Evolutionary conservation across 2,113 vertebrate species (phyloP).

Genomic region (Procavia capensis): DNA sequence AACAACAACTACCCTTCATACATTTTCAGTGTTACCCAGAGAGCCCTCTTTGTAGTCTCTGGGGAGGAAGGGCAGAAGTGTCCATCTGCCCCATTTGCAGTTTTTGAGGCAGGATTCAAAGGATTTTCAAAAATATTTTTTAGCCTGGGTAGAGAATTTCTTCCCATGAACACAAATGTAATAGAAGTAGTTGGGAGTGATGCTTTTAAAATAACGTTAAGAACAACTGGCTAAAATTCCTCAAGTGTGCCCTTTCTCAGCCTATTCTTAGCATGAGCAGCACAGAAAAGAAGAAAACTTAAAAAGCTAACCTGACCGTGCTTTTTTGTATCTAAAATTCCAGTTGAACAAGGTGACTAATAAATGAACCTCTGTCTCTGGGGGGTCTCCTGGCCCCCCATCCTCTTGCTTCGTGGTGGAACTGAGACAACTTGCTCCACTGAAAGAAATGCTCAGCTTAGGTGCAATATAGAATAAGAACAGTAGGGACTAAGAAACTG

Average conservation of each 20-base stretch:
- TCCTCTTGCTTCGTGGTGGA: background rate
- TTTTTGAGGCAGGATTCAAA: conserved; percentile 30
- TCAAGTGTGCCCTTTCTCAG: conserved; percentile 43
- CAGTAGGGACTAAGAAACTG: conserved; percentile 37
- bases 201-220: conserved; percentile 48
- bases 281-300: conserved; percentile 11
- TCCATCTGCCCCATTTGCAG: background rate
- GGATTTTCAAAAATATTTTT: conserved; percentile 44
- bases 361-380: conserved; percentile 22
- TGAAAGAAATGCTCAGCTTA: conserved; percentile 54
- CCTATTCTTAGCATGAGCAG: background rate
- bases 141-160: conserved; percentile 37
- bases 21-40: background rate
- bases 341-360: background rate
- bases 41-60: background rate
- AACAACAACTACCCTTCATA: background rate
- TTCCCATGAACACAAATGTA: conserved; percentile 61
- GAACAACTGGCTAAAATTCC: conserved; percentile 62
- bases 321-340: background rate
- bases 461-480: conserved; percentile 33
- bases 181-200: conserved; percentile 55
- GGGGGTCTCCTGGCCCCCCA: background rate
- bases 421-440: background rate
- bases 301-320: background rate
- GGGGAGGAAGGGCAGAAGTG: background rate